These are phyloP conservation scores for Ciconia stormi DNA, from an alignment of 2,113 vertebrate genomes.

Conservation along the genomic window DNA sequence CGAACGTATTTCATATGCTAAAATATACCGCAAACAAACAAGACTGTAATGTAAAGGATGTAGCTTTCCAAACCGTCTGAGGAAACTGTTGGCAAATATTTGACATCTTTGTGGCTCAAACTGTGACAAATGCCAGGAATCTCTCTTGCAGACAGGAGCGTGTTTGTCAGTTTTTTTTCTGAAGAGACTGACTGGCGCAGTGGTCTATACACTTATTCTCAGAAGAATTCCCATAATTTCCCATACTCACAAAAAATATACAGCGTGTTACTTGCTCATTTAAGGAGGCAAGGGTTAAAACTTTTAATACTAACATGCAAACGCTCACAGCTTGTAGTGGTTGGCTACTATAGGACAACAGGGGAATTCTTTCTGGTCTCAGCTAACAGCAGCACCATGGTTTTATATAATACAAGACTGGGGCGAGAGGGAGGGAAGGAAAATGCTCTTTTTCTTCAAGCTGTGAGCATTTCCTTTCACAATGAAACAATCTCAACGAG, in stretches of 20 bases:
- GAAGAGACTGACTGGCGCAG: slow-evolving; percentile 42
- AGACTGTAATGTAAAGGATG: slow-evolving; percentile 39
- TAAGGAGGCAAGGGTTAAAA: slow-evolving; percentile 57
- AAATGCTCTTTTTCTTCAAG: slow-evolving; percentile 58
- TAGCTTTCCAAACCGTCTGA: slow-evolving; percentile 56
- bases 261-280: not conserved
- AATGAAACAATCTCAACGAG: slow-evolving; percentile 9
- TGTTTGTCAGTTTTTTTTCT: slow-evolving; percentile 24
- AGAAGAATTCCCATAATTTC: slow-evolving; percentile 48
- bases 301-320: slow-evolving; percentile 35
- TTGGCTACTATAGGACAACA: slow-evolving; percentile 57
- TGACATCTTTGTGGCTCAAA: slow-evolving; percentile 45
- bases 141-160: slow-evolving; percentile 24
- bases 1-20: slow-evolving; percentile 34
- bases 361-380: slow-evolving; percentile 60
- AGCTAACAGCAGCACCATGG: slow-evolving; percentile 42
- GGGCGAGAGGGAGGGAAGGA: slow-evolving; percentile 9
- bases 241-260: not conserved
- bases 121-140: slow-evolving; percentile 57
- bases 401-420: slow-evolving; percentile 36
- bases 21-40: slow-evolving; percentile 51
- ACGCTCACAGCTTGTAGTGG: slow-evolving; percentile 19
- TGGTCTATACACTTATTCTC: slow-evolving; percentile 18
- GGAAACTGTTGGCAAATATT: slow-evolving; percentile 57
- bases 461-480: slow-evolving; percentile 47